Percentiles rank a stretch among this genome's conserved stretches.
Conservation (phyloP, 1,140 invertebrate genomes). For the Mylabris phalerata region DNA sequence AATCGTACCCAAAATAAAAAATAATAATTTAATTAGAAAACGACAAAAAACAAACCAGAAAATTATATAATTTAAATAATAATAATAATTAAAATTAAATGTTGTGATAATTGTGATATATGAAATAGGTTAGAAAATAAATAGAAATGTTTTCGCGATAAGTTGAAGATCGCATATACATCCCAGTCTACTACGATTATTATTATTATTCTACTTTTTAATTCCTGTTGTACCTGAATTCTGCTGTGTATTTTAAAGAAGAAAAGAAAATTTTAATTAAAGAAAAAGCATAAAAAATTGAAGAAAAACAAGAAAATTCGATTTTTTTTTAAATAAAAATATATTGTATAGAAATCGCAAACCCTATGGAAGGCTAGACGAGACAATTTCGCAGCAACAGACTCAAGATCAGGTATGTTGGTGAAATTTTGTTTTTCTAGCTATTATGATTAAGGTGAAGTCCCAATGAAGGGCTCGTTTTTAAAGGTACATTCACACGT, state of each 20-base stretch:
- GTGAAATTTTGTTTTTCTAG: no score
- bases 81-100: slow-evolving; percentile 23
- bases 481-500: no score
- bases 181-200: slow-evolving; percentile 17
- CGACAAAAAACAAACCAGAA: no score
- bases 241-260: slow-evolving; percentile 21
- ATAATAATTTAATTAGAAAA: slow-evolving; percentile 4
- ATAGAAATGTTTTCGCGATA: slow-evolving; percentile 15
- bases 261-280: no score
- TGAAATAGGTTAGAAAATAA: slow-evolving; percentile 26
- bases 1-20: slow-evolving; percentile 7
- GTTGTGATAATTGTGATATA: slow-evolving; percentile 41
- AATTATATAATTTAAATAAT: background rate
- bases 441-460: no score
- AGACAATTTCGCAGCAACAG: no score
- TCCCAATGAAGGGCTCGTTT: no score
- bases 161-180: slow-evolving; percentile 21
- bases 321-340: no score
- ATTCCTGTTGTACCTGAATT: slow-evolving; percentile 26
- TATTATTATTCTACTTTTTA: slow-evolving; percentile 10
- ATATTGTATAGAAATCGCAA: no score
- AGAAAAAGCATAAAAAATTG: background rate
- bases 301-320: slow-evolving; percentile 12
- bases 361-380: no score
- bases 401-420: background rate